Base-by-base conservation (phyloP, 2,113 vertebrate species). In the Chloropsis cyanopogon region DNA sequence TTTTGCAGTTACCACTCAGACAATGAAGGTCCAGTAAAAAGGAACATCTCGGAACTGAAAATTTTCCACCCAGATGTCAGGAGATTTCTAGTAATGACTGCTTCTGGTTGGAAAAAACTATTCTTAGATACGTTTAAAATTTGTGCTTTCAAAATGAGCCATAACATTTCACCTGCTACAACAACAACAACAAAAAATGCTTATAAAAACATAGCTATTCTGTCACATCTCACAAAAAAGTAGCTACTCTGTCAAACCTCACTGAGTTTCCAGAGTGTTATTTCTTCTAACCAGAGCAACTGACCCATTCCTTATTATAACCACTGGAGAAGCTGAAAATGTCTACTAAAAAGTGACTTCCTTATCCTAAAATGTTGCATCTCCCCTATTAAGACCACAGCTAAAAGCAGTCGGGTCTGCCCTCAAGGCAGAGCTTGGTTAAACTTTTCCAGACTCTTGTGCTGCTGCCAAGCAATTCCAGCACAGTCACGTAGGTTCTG, bases 101-200 rank as follows among this genome's bases (percentile, higher is more conserved):
- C 59, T 86, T 60, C 90, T 94, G 50, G 37, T 88, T 93, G 66
- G 85, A 93, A 93, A 93, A n/a, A 93, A 39, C 85, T 96, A 92
- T 95, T 95, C 85, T 93, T 90, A 95, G 66, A 72, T 35, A 78
- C 50, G 39, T 95, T 82, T 54, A 86, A 96, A 77, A 86, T 83
- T 86, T 95, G 68, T 95, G 39, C 63, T 95, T 95, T 93, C 90
- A 88, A 94, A 90, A 92, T 90, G 79, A 96, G 59, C 53, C 85
- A 65, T 64, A 92, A 68, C 4, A 41, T 88, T 82, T 94, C 70
- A 82, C 20, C 81, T 53, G 35, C 56, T 56, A 2, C 39, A 88
- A 53, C 44, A 64, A 79, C 37, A 37, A 37, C 37, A 92, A 65
- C 21, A 50, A 42, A 56, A 25, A 19, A 9, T 5, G 0, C 37